Base-by-base conservation (phyloP, 2,113 vertebrate genomes). In the Kryptolebias marmoratus region DNA sequence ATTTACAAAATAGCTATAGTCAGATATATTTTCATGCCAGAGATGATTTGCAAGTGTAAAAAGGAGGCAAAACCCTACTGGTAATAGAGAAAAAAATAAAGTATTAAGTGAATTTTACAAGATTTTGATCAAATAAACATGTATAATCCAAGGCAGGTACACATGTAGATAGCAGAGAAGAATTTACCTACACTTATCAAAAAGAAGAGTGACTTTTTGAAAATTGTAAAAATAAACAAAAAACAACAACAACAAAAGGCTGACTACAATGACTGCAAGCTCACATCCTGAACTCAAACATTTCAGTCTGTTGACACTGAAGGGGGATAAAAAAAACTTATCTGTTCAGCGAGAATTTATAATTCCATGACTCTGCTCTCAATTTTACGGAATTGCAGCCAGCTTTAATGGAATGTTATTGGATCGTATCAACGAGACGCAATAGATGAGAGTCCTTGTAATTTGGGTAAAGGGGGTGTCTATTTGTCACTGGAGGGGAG, bases 401-500 rank as follows among this genome's bases (percentile, higher is more conserved):
- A 85, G 80, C 71, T 60, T 83, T 91, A 92, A 92, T 90, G 80
- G 76, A 89, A 90, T 80, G 83, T 85, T 90, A 90, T 85, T 91
- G 87, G 87, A 91, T 90, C 77, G 84, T 90, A 90, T 92, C 89
- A 89, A 74, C 71, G 75, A 75, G 77, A 73, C 80, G 85, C 87
- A 77, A 89, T 87, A 87, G 88, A 89, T 87, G 87, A 89, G 82
- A 86, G 82, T 81, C 71, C 48, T 28, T 84, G 85, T 89, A 89
- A 91, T 92, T 88, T 87, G 85, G 87, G 85, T 77, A 80, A 81
- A 81, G 84, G 84, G 73, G 77, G 82, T 90, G 88, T 90, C 90
- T 81, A 89, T 94, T 92, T 92, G 82, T 92, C 90, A 92, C 83
- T 91, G 88, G 79, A 91, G 90, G 88, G 87, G 81, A 90, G 90